Evolutionary conservation across 92 coral and sea anemone genomes (phyloP).

Genomic region (Phenganax marumi): DNA sequence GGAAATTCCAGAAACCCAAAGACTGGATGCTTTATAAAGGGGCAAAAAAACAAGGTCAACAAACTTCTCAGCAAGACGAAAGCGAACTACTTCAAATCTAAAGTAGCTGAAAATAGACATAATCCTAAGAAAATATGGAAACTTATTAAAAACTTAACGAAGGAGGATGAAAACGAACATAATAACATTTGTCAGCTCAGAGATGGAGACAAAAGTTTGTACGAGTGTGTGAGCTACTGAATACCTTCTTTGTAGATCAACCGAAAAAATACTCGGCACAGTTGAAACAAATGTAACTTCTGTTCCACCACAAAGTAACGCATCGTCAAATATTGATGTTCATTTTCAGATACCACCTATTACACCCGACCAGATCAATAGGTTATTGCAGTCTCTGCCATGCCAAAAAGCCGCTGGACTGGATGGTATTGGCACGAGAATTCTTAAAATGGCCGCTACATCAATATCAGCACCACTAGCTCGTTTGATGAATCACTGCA

Average conservation of each 20-base stretch:
- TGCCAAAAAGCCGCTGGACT: neutral
- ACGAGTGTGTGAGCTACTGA: neutral
- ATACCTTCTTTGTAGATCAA: neutral
- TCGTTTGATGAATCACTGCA: conserved; percentile 43
- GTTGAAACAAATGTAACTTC: too few relatives aligned
- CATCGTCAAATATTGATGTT: too few relatives aligned
- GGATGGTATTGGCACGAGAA: conserved; percentile 3
- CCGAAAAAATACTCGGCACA: neutral
- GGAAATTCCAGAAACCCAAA: neutral
- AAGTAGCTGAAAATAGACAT: conserved; percentile 1
- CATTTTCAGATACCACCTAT: too few relatives aligned
- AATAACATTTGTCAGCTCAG: too few relatives aligned
- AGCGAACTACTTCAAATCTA: neutral
- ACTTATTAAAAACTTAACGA: neutral
- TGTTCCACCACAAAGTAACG: too few relatives aligned
- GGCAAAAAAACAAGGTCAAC: neutral
- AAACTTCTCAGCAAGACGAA: neutral
- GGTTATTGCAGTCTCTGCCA: neutral
- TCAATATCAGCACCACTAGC: conserved; percentile 19
- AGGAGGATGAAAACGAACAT: neutral
- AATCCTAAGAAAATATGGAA: conserved; percentile 2
- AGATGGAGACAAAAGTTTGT: neutral
- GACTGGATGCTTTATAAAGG: neutral
- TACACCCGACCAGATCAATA: too few relatives aligned
- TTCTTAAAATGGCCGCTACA: conserved; percentile 18